Percentiles rank a stretch among this genome's conserved stretches.
These are phyloP conservation scores for Hypomesus transpacificus DNA, from an alignment of 2,113 vertebrate genomes.

Conservation along the genomic window DNA sequence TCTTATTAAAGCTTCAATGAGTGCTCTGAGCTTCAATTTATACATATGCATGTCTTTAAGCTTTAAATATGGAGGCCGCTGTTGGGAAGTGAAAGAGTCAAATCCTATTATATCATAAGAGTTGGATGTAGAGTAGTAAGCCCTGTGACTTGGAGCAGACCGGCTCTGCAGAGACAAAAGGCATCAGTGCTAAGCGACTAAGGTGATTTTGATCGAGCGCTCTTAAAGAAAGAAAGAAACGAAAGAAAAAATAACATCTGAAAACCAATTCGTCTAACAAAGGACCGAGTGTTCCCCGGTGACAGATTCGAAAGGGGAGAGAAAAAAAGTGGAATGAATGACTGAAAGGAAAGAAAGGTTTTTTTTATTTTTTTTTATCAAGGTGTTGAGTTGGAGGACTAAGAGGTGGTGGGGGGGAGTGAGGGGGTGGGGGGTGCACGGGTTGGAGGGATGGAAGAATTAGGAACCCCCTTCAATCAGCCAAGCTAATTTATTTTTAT, in stretches of 20 bases:
- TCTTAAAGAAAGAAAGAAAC: conserved; percentile 48
- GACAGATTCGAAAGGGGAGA: conserved; percentile 46
- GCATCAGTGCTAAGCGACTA: conserved; percentile 55
- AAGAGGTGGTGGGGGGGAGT: conserved; percentile 40
- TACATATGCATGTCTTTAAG: conserved; percentile 68
- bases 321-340: conserved; percentile 24
- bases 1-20: conserved; percentile 62
- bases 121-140: conserved; percentile 62
- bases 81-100: conserved; percentile 33
- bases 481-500: conserved; percentile 55
- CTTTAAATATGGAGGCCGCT: conserved; percentile 57
- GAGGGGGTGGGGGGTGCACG: conserved; percentile 11
- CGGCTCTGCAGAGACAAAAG: conserved; percentile 58
- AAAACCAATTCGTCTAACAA: conserved; percentile 68
- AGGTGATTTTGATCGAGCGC: conserved; percentile 63
- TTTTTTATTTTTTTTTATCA: conserved; percentile 48
- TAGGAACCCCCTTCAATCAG: conserved; percentile 43
- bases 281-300: conserved; percentile 63
- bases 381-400: conserved; percentile 58
- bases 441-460: conserved; percentile 8
- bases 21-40: conserved; percentile 64
- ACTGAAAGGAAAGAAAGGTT: conserved; percentile 51
- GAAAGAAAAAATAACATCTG: conserved; percentile 64
- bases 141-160: conserved; percentile 59
- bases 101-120: conserved; percentile 71